A percentile compares a stretch with the other conserved stretches of the same genome.
phyloP scores from a whole-genome alignment of 2,113 vertebrate species.

The Notiomystis cincta region DNA sequence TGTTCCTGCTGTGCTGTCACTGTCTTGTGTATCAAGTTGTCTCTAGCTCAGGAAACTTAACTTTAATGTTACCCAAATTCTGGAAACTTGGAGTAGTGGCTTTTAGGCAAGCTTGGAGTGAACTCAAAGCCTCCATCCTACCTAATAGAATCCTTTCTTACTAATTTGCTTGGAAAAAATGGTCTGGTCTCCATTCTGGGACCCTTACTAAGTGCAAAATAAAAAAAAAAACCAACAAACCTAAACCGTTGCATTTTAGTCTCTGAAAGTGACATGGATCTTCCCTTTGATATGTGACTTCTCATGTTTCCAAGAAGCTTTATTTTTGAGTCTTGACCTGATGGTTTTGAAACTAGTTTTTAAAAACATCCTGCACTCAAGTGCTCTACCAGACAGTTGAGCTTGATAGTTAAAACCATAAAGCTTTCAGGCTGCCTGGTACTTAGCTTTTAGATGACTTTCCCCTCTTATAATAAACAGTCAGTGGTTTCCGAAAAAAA shows the following conservation, averaged over 20 bases:
- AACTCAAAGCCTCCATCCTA: not conserved
- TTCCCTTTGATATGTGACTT: not conserved
- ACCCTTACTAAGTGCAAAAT: not conserved
- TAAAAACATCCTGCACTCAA: not conserved
- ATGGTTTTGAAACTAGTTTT: not conserved
- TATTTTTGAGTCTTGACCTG: not conserved
- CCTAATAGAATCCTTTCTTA: not conserved
- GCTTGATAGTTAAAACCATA: not conserved
- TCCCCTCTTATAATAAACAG: not conserved
- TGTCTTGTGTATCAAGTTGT: not conserved
- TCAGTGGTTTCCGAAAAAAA: not conserved
- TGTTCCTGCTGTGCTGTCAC: not conserved
- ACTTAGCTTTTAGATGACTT: not conserved
- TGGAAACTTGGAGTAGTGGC: not conserved
- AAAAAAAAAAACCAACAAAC: not conserved
- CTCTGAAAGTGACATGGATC: not conserved
- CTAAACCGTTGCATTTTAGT: not conserved
- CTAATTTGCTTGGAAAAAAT: not conserved
- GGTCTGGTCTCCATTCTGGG: not conserved
- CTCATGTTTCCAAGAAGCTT: not conserved
- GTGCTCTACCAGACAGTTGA: not conserved
- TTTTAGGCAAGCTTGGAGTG: not conserved
- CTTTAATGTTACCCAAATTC: not conserved
- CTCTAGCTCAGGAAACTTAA: slow-evolving; percentile 7
- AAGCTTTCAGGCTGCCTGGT: not conserved